Conservation (phyloP, 23 tunicate genomes). For the Oikopleura vanhoeffeni region DNA sequence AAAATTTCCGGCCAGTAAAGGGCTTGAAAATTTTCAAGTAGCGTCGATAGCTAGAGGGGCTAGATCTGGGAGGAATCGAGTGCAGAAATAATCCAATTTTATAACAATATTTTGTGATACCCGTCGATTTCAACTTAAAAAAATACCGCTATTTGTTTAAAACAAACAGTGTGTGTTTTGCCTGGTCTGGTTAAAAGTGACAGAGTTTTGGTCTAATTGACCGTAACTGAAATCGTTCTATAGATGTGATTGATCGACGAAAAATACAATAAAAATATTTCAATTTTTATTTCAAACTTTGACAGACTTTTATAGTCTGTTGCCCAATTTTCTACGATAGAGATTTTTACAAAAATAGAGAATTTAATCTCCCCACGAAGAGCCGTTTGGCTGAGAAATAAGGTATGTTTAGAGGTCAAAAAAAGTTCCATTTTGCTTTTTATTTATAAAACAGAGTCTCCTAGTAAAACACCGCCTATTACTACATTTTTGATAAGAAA, state of each 20-base stretch:
- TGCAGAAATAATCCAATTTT: too few species aligned
- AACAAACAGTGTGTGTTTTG: background rate
- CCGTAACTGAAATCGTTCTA: background rate
- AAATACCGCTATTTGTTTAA: background rate
- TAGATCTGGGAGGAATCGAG: too few species aligned
- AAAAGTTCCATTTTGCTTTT: too few species aligned
- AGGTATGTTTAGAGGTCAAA: too few species aligned
- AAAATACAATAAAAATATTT: too few species aligned
- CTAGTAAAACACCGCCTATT: too few species aligned
- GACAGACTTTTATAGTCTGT: too few species aligned
- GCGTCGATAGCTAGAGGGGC: background rate
- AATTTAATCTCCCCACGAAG: background rate
- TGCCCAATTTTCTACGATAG: too few species aligned
- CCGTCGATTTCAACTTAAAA: background rate
- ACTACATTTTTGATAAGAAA: too few species aligned
- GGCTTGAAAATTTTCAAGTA: background rate
- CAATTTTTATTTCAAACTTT: too few species aligned
- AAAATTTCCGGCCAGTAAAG: background rate
- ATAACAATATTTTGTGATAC: background rate
- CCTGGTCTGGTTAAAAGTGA: background rate
- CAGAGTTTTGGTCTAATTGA: background rate
- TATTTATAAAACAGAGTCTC: too few species aligned
- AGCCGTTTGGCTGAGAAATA: background rate
- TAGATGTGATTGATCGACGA: background rate
- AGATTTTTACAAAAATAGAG: background rate